Evolutionary conservation across 2,888 invertebrate genomes (phyloP), one percentile per base, ranked within the genome.

Genomic region (Aporophyla nigra): DNA sequence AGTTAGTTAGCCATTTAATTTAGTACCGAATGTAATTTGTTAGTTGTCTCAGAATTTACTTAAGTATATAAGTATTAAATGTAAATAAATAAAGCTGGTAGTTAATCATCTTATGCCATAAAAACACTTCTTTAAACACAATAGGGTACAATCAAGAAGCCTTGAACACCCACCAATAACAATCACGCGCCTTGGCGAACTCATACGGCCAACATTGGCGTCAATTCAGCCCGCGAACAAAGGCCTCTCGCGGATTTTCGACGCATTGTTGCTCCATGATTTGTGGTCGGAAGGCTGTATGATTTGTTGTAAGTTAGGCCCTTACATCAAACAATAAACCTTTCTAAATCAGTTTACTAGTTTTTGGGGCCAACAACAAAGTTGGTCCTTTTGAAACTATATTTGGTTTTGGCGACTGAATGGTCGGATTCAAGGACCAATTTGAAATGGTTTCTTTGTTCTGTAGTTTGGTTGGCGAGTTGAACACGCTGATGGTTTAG

Each of bases 251-350:
- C 19, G 76, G 65, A 74, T 78, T 77, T 33, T 78, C 63, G 53
- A 27, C 74, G 84, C 81, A 72, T 85, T 85, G 84, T 85, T 86
- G 70, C 59, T 53, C 67, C 27, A 65, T 84, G 84, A 85, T 86
- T 85, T 84, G 85, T 84, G 86, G 76, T 70, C 76, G 81, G 84
- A 78, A 80, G 73, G 62, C 70, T 73, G 74, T 72, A 74, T 86
- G 86, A 83, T 84, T 86, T 83, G 86, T 78, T 78, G 67, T 85
- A 74, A 76, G 70, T 73, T 85, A 63, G 72, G 73, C 69, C 71
- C 85, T 74, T 66, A 83, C 33, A 85, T 81, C 77, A 82, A 69
- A 83, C 83, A 85, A 82, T 85, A 82, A 81, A 85, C 82, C 77
- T 61, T 74, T 69, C 77, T 53, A 61, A 82, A 82, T 82, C 85